Conservation (phyloP, 2,113 vertebrate species). For the Spermophilus dauricus region DNA sequence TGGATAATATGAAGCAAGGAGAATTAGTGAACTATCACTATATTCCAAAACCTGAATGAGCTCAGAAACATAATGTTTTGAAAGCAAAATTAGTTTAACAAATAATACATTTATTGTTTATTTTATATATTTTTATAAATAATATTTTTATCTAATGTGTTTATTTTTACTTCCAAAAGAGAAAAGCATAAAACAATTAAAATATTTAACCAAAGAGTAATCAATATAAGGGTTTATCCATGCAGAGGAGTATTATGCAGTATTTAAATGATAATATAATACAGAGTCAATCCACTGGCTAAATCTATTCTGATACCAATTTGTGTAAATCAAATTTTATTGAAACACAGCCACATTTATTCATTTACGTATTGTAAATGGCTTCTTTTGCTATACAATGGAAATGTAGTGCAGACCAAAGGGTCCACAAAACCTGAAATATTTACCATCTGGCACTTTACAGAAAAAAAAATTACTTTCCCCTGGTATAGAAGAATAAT, state of each 20-base stretch:
- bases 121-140: too few relatives aligned
- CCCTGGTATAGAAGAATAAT: neutral
- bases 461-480: neutral
- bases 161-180: neutral
- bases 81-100: neutral
- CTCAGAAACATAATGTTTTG: neutral
- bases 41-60: neutral
- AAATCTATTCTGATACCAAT: neutral
- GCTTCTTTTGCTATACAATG: neutral
- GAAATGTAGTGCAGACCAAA: neutral
- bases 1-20: neutral
- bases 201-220: neutral
- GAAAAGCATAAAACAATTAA: neutral
- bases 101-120: too few relatives aligned
- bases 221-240: neutral
- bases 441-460: neutral
- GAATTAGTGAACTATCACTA: neutral
- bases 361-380: neutral
- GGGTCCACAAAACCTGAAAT: neutral
- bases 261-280: neutral
- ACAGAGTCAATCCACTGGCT: neutral
- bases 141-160: too few relatives aligned
- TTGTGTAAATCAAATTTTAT: too few relatives aligned
- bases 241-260: neutral
- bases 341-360: too few relatives aligned